Evolutionary conservation across 2,113 vertebrate species (phyloP).

Genomic region (Clinocottus analis): DNA sequence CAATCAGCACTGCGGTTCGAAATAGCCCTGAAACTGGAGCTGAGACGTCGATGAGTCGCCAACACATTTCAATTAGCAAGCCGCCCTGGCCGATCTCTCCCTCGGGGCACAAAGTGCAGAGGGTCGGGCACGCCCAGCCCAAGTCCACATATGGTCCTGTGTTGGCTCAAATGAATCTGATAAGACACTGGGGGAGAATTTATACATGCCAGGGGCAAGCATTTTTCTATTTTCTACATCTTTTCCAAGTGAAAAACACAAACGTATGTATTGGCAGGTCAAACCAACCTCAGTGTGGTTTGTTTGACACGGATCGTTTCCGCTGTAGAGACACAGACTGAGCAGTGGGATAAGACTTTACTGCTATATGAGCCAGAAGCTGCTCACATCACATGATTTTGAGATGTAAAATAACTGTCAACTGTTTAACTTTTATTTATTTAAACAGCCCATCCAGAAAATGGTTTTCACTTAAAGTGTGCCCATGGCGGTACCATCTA

Average conservation of each 20-base stretch:
- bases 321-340: not conserved
- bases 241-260: slow-evolving; percentile 14
- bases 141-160: slow-evolving; percentile 71
- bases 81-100: slow-evolving; percentile 86
- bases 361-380: not conserved
- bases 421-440: slow-evolving; percentile 42
- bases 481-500: slow-evolving; percentile 36
- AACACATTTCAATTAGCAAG: slow-evolving; percentile 92
- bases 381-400: slow-evolving; percentile 33
- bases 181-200: slow-evolving; percentile 50
- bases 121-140: slow-evolving; percentile 74
- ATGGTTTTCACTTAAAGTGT: slow-evolving; percentile 46
- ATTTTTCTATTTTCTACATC: slow-evolving; percentile 35
- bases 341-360: slow-evolving; percentile 9
- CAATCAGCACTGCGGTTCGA: slow-evolving; percentile 88
- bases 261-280: slow-evolving; percentile 16
- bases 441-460: slow-evolving; percentile 35
- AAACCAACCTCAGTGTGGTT: slow-evolving; percentile 17
- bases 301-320: slow-evolving; percentile 33
- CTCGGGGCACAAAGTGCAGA: slow-evolving; percentile 79
- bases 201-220: slow-evolving; percentile 29
- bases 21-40: slow-evolving; percentile 88
- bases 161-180: slow-evolving; percentile 64
- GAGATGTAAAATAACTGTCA: slow-evolving; percentile 52
- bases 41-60: slow-evolving; percentile 88